phyloP scores from a whole-genome alignment of 1,140 invertebrate genomes.

The Heliconius himera region DNA sequence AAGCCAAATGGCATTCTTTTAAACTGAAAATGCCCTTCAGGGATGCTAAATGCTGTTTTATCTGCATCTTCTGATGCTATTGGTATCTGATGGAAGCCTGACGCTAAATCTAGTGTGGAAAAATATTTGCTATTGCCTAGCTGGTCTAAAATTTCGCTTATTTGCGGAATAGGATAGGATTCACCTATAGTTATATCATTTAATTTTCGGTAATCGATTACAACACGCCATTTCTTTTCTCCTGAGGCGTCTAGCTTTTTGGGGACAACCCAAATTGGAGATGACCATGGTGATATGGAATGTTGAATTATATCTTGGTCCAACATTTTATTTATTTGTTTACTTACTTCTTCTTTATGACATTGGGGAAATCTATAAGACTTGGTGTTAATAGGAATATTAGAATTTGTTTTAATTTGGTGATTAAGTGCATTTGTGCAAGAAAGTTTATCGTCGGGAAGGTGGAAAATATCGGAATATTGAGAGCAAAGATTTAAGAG shows the following conservation, averaged over 20 bases:
- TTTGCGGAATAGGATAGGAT: neutral
- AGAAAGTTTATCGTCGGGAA: constrained; percentile 36
- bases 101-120: constrained; percentile 12
- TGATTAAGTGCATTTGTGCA: constrained; percentile 33
- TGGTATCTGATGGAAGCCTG: constrained; percentile 21
- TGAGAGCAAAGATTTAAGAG: constrained; percentile 15
- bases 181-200: constrained; percentile 19
- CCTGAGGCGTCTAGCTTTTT: constrained; percentile 21
- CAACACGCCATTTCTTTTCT: constrained; percentile 10
- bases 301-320: constrained; percentile 28
- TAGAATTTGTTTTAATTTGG: constrained; percentile 35
- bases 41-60: neutral
- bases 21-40: neutral
- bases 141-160: constrained; percentile 25
- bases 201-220: neutral
- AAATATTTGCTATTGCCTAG: constrained; percentile 21
- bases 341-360: constrained; percentile 43
- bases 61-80: neutral
- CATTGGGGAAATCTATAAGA: constrained; percentile 45
- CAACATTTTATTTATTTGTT: constrained; percentile 46
- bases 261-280: constrained; percentile 13
- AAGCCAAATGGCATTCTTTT: neutral
- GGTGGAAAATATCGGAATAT: constrained; percentile 20
- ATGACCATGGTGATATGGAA: neutral
- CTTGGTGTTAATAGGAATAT: constrained; percentile 41